A percentile compares a stretch with the other conserved stretches of the same genome.
Conservation (phyloP, 2,113 vertebrate species). For the Alces alces region DNA sequence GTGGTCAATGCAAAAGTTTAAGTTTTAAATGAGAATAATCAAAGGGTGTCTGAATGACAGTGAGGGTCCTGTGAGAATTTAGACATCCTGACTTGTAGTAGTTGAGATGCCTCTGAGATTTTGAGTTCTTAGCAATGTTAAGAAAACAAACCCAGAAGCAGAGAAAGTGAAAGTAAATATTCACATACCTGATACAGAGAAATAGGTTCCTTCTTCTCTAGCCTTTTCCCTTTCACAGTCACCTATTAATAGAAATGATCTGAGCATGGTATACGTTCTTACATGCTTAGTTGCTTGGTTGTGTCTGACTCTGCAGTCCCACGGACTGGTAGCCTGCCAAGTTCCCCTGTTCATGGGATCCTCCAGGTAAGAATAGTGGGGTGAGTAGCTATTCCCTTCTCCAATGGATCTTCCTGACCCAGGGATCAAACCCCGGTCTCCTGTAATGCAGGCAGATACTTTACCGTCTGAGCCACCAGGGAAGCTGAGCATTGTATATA, state of each 20-base stretch:
- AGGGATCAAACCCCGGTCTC: neutral
- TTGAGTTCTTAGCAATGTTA: neutral
- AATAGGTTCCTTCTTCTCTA: neutral
- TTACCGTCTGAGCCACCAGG: neutral
- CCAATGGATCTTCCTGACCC: neutral
- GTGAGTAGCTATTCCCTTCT: neutral
- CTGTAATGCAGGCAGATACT: neutral
- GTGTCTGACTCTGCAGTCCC: neutral
- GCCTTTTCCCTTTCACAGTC: neutral
- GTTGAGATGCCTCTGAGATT: neutral
- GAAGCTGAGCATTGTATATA: neutral
- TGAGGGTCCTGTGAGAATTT: neutral
- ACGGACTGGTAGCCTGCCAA: neutral
- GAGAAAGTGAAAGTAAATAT: neutral
- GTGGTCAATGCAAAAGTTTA: neutral
- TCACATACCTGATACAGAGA: neutral
- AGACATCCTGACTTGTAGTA: neutral
- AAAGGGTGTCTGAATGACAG: neutral
- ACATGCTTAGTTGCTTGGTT: neutral
- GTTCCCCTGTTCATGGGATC: neutral
- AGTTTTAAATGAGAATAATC: neutral
- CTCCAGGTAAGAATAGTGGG: neutral
- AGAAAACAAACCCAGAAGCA: neutral
- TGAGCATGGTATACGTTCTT: neutral
- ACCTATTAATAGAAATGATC: neutral